Evolutionary conservation across 2,113 vertebrate genomes (phyloP).

Genomic region (Sceloporus undulatus): DNA sequence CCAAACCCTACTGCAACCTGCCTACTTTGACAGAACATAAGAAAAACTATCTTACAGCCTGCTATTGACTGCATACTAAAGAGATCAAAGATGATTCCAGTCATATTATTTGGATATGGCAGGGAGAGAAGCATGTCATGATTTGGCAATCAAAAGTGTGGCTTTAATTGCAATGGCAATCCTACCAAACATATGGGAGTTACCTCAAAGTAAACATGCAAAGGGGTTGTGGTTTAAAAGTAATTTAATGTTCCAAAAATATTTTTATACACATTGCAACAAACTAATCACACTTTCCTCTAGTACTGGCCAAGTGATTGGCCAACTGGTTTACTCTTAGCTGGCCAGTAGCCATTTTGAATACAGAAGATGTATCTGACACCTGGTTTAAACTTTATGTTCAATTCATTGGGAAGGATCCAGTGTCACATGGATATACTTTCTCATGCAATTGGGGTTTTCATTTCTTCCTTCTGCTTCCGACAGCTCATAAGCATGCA

Average conservation of each 20-base stretch:
- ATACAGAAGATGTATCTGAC: background rate
- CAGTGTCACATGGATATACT: background rate
- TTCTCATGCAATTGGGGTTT: background rate
- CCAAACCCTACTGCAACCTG: slow-evolving; percentile 15
- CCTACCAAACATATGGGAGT: background rate
- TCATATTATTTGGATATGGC: background rate
- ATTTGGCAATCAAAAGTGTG: background rate
- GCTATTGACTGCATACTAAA: background rate
- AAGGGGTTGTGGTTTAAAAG: background rate
- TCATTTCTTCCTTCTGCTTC: background rate
- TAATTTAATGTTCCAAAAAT: background rate
- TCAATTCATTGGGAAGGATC: background rate
- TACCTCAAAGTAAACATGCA: background rate
- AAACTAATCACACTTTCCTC: background rate
- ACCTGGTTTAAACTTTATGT: background rate
- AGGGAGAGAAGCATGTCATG: background rate
- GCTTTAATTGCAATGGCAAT: background rate
- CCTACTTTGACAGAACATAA: slow-evolving; percentile 26
- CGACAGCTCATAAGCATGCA: background rate
- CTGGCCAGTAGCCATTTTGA: background rate
- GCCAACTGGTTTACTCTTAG: background rate
- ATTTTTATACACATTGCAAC: background rate
- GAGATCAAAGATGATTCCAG: background rate
- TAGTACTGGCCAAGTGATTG: background rate
- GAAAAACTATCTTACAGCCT: slow-evolving; percentile 30